Evolutionary conservation across 2,797 vertebrate genomes (phyloP), one percentile per base, ranked within the genome.

Genomic region (Coregonus suidteri): DNA sequence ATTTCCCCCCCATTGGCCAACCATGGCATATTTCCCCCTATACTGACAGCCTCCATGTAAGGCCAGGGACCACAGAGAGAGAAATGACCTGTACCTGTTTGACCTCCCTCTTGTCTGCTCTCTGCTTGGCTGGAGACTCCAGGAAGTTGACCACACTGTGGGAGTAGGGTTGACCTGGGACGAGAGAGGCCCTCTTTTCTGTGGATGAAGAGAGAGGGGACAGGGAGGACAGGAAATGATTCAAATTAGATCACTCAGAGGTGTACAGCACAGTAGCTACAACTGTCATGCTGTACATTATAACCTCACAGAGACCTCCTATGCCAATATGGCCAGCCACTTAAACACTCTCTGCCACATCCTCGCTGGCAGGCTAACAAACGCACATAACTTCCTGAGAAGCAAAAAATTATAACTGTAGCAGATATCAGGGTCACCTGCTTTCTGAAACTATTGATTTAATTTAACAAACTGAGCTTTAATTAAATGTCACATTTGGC

Each of bases 61-160:
- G 16, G 11, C 4, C 66, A 68, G 31, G 6, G 34, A 68, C 31
- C 25, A 66, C 66, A 34, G 30, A 68, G 5, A 68, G 34, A 68
- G 5, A 59, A 15, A 31, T 67, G 0, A 34, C 34, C 31, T 68
- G 4, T 82, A 91, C 88, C 89, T 89, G 83, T 85, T 79, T 88
- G 68, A 54, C 59, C 5, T 86, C 76, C 77, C 51, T 66, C 72
- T 80, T 83, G 71, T 80, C 76, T 81, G 71, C 78, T 76, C 41
- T 86, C 64, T 81, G 70, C 37, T 67, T 85, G 47, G 73, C 53
- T 34, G 81, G 72, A 1, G 84, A 76, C 52, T 87, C 75, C 54
- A 41, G 76, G 6, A 85, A 82, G 82, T 14, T 81, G 67, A 73
- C 16, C 4, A 81, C 74, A 47, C 80, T 74, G 59, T 81, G 53